Conservation (phyloP, 2,113 vertebrate species). For the Mus pahari region DNA sequence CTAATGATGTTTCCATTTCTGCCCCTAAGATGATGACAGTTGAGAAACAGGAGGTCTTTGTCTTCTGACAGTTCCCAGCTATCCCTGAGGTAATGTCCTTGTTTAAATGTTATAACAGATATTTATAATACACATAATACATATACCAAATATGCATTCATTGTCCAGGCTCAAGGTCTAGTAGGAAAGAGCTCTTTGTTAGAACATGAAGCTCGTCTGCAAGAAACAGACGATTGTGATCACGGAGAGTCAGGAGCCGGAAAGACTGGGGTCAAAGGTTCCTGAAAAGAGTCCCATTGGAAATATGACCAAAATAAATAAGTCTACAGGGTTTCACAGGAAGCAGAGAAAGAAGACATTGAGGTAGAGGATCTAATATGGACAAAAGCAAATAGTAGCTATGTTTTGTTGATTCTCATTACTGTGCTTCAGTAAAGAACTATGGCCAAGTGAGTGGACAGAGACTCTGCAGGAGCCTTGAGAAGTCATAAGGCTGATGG, state of each 20-base stretch:
- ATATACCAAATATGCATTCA: not conserved
- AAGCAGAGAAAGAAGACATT: not conserved
- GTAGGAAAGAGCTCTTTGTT: not conserved
- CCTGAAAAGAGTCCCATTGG: not conserved
- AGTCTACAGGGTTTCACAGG: not conserved
- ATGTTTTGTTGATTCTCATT: not conserved
- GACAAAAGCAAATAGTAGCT: not conserved
- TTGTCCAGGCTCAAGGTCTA: not conserved
- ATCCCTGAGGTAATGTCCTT: not conserved
- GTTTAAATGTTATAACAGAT: not conserved
- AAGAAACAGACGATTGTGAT: not conserved
- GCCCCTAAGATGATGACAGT: not conserved
- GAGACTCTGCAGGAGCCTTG: not conserved
- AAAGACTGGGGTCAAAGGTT: not conserved
- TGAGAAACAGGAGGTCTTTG: not conserved
- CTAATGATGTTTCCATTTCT: slow-evolving; percentile 28
- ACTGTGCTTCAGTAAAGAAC: not conserved
- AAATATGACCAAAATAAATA: not conserved
- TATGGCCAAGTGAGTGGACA: not conserved
- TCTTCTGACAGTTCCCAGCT: slow-evolving; percentile 12
- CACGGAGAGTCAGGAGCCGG: not conserved
- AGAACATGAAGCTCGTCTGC: not conserved
- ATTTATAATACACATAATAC: not conserved
- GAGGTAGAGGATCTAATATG: not conserved
- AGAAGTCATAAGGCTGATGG: not conserved